These are phyloP conservation scores for Lophotriccus pileatus DNA, from an alignment of 2,797 vertebrate species.

Conservation along the genomic window DNA sequence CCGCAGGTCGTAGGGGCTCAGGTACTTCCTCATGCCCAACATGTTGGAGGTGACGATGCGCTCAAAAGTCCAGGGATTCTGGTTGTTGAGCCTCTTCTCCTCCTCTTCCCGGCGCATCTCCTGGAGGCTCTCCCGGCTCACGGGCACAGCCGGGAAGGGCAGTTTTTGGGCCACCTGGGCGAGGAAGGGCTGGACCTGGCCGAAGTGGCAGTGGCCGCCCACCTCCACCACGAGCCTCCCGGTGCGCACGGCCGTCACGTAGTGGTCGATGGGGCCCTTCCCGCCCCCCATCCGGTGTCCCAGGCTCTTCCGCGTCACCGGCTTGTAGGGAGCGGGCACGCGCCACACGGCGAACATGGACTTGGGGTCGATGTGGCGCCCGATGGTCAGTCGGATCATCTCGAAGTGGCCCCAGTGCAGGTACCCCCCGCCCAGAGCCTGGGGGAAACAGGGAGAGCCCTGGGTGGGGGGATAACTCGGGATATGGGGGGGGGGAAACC, in stretches of 20 bases:
- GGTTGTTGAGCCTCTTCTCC: conserved; percentile 81
- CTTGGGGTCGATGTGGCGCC: conserved; percentile 82
- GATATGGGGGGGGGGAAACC: no score
- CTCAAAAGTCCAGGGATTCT: conserved; percentile 95
- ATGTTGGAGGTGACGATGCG: conserved; percentile 83
- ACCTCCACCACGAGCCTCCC: conserved; percentile 87
- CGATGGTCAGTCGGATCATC: conserved; percentile 93
- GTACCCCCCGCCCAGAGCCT: conserved; percentile 94
- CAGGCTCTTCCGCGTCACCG: conserved; percentile 87
- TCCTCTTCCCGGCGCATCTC: conserved; percentile 72
- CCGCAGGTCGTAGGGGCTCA: conserved; percentile 86
- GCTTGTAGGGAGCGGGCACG: conserved; percentile 83
- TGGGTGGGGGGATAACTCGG: not conserved
- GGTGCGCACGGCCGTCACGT: conserved; percentile 85
- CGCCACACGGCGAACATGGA: conserved; percentile 90
- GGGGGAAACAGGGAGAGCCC: not conserved
- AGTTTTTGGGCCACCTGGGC: conserved; percentile 85
- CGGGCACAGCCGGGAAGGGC: conserved; percentile 85
- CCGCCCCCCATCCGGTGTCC: conserved; percentile 97
- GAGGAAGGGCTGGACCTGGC: conserved; percentile 80
- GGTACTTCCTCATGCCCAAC: conserved; percentile 86
- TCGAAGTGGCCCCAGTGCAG: conserved; percentile 94
- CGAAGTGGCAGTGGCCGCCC: conserved; percentile 86
- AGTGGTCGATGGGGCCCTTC: conserved; percentile 92
- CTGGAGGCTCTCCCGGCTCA: conserved; percentile 81